These are phyloP conservation scores for Manis javanica DNA, from an alignment of 2,797 vertebrate genomes.

Conservation along the genomic window DNA sequence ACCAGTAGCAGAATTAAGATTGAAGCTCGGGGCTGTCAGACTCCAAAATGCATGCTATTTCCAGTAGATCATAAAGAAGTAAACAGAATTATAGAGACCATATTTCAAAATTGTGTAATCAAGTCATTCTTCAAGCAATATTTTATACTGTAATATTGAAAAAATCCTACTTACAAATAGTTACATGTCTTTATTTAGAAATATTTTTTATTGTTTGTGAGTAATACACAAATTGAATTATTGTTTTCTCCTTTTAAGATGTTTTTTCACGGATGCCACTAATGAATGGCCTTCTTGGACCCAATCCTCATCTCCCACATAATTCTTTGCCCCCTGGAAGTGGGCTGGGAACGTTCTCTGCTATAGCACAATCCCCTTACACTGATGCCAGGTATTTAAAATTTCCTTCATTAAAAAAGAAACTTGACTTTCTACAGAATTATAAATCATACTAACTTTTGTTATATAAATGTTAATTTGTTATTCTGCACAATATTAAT, in stretches of 20 bases:
- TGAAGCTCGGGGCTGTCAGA: background rate
- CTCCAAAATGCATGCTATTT: background rate
- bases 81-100: background rate
- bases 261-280: constrained; percentile 95
- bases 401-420: background rate
- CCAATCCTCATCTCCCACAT: constrained; percentile 91
- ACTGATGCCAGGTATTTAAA: constrained; percentile 92
- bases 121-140: background rate
- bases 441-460: background rate
- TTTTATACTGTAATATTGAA: background rate
- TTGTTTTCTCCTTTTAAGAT: constrained; percentile 84
- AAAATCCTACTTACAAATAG: background rate
- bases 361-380: constrained; percentile 93
- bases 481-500: background rate
- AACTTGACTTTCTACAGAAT: background rate
- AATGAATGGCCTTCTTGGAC: constrained; percentile 96
- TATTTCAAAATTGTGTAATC: background rate
- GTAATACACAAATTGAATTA: background rate
- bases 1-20: background rate
- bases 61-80: background rate
- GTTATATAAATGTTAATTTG: background rate
- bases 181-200: background rate
- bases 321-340: constrained; percentile 89
- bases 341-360: constrained; percentile 92
- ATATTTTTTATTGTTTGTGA: background rate